phyloP scores from a whole-genome alignment of 2,888 invertebrate genomes.

The Halictus quadricinctus region DNA sequence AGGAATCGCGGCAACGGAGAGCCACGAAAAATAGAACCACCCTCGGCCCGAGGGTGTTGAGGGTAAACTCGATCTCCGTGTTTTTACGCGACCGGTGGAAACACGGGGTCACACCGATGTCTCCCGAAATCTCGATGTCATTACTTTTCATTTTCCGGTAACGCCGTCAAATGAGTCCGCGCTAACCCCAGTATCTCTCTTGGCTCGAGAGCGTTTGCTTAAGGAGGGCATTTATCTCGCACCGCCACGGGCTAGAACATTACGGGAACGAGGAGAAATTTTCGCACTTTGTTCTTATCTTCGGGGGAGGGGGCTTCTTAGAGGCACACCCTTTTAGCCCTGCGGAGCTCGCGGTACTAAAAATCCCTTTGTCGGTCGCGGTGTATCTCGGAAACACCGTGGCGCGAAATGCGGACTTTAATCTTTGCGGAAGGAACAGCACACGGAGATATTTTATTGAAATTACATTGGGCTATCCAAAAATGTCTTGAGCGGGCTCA shows the following conservation, averaged over 20 bases:
- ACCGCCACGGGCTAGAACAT: slow-evolving; percentile 49
- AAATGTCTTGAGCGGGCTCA: not conserved
- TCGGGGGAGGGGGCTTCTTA: not conserved
- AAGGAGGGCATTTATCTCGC: slow-evolving; percentile 68
- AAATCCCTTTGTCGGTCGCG: not conserved
- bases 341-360: not conserved
- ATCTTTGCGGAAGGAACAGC: not conserved
- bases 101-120: slow-evolving; percentile 20
- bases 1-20: not conserved
- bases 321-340: slow-evolving; percentile 45
- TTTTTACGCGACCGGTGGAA: not conserved
- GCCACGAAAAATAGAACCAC: not conserved
- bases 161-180: slow-evolving; percentile 61
- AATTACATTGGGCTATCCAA: not conserved
- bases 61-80: slow-evolving; percentile 19
- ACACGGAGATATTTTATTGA: not conserved
- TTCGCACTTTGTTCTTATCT: slow-evolving; percentile 69
- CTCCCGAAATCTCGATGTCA: slow-evolving; percentile 56
- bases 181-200: slow-evolving; percentile 62
- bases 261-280: slow-evolving; percentile 68
- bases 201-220: slow-evolving; percentile 63
- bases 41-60: not conserved
- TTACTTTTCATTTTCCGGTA: slow-evolving; percentile 66
- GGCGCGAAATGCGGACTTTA: not conserved
- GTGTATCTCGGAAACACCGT: not conserved